Evolutionary conservation across 1,140 invertebrate species (phyloP), one percentile per base, ranked within the genome.

Genomic region (Scylla paramamosain): DNA sequence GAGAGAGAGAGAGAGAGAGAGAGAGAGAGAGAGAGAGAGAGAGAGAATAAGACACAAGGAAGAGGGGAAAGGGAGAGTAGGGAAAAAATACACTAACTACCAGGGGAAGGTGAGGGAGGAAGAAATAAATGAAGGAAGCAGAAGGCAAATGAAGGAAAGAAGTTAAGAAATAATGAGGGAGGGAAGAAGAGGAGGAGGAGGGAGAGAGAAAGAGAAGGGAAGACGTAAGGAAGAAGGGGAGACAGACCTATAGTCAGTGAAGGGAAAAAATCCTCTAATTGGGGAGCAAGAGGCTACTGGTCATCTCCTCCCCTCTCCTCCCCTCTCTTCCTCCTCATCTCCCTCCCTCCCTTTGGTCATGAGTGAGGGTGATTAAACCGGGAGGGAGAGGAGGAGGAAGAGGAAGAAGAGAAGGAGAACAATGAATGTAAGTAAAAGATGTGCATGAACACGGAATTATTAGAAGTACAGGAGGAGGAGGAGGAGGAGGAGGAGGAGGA

Each of bases 21-120:
- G n/a, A 39, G 84, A 87, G 67, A 77, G n/a, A n/a, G n/a, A 77
- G 67, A 77, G 67, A 77, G 67, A 77, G n/a, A n/a, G n/a, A 77
- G 67, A 77, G n/a, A n/a, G n/a, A 77, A 20, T 20, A 20, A n/a
- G n/a, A n/a, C 4, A 77, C 12, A 20, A 77, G 67, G 25, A n/a
- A n/a, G 67, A 77, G 25, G n/a, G 20, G n/a, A 77, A 20, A n/a
- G 67, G 25, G n/a, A n/a, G 20, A n/a, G n/a, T 20, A 20, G 25
- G 67, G 25, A n/a, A 77, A n/a, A 77, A n/a, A 77, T 25, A 77
- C 67, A n/a, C 52, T 59, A 59, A 59, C 52, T 12, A 20, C 52
- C 1, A 59, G 52, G 52, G 52, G 52, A 59, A 59, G 52, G 20
- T 59, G 52, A 59, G 52, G 52, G 52, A 59, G 52, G 52, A 59